These are phyloP conservation scores for Staurois parvus DNA, from an alignment of 2,797 vertebrate species.

Conservation along the genomic window DNA sequence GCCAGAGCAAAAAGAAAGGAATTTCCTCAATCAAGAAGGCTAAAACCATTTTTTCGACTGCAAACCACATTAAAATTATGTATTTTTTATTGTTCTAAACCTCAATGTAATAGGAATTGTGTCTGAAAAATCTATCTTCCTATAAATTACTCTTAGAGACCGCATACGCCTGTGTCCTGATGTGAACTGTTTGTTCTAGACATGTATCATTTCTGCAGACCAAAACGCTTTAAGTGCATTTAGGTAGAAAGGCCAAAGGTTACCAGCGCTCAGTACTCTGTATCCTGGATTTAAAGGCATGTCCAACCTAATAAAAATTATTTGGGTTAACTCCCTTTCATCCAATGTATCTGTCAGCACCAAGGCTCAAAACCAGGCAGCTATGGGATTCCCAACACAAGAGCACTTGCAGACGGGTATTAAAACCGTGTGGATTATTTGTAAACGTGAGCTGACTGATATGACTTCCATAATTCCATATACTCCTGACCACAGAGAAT, in stretches of 20 bases:
- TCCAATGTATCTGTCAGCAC: not conserved
- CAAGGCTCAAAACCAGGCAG: not conserved
- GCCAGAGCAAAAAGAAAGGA: not conserved
- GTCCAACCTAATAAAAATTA: not conserved
- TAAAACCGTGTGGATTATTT: constrained; percentile 2
- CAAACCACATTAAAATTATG: constrained; percentile 28
- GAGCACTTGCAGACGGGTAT: not conserved
- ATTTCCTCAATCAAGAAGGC: constrained; percentile 14
- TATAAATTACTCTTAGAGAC: not conserved
- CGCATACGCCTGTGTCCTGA: constrained; percentile 5
- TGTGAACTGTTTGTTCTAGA: constrained; percentile 1
- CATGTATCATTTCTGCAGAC: not conserved
- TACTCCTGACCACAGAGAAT: not conserved
- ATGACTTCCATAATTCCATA: not conserved
- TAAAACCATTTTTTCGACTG: constrained; percentile 1
- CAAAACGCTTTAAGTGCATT: not conserved
- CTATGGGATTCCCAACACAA: not conserved
- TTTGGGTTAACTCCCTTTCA: not conserved
- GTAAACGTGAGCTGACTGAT: not conserved
- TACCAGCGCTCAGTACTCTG: not conserved
- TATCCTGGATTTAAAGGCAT: not conserved
- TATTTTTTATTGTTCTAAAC: constrained; percentile 42
- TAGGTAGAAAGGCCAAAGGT: not conserved
- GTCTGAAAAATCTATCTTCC: not conserved
- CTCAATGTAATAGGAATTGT: constrained; percentile 21